Evolutionary conservation across 2,113 vertebrate genomes (phyloP).

Genomic region (Xiphophorus hellerii): DNA sequence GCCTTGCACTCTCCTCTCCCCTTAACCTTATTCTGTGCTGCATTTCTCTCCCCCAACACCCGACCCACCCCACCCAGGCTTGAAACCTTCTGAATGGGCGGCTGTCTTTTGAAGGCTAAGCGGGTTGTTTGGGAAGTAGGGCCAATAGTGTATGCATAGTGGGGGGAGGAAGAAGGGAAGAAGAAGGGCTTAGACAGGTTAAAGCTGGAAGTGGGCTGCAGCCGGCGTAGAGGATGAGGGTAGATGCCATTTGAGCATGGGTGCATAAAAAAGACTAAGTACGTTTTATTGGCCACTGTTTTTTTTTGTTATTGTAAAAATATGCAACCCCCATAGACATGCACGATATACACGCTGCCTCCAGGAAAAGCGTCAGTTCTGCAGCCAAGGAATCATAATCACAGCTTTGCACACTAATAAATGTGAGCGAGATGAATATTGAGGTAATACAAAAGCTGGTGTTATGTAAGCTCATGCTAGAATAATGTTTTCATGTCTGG

Average conservation of each 20-base stretch:
- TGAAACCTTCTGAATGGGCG: conserved; percentile 63
- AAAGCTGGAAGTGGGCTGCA: conserved; percentile 29
- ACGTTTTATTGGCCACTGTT: conserved; percentile 25
- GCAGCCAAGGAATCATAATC: conserved; percentile 8
- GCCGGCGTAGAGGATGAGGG: conserved; percentile 13
- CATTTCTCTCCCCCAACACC: conserved; percentile 23
- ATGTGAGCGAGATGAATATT: conserved; percentile 10
- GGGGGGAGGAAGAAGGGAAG: background rate
- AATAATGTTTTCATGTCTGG: conserved; percentile 21
- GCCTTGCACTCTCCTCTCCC: conserved; percentile 15
- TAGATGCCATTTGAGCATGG: background rate
- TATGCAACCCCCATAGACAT: conserved; percentile 27
- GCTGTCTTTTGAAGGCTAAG: conserved; percentile 70
- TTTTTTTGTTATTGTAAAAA: background rate
- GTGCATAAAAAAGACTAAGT: conserved; percentile 12
- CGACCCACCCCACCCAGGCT: conserved; percentile 1
- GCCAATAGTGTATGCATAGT: conserved; percentile 13
- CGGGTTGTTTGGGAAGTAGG: conserved; percentile 61
- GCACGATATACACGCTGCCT: conserved; percentile 7
- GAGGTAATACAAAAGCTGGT: conserved; percentile 5
- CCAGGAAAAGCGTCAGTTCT: conserved; percentile 22
- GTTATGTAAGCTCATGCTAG: background rate
- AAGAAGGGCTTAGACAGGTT: conserved; percentile 37
- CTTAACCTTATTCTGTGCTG: conserved; percentile 11
- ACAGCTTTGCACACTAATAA: conserved; percentile 37